phyloP scores from a whole-genome alignment of 2,797 vertebrate genomes.

The Acanthiza pusilla region DNA sequence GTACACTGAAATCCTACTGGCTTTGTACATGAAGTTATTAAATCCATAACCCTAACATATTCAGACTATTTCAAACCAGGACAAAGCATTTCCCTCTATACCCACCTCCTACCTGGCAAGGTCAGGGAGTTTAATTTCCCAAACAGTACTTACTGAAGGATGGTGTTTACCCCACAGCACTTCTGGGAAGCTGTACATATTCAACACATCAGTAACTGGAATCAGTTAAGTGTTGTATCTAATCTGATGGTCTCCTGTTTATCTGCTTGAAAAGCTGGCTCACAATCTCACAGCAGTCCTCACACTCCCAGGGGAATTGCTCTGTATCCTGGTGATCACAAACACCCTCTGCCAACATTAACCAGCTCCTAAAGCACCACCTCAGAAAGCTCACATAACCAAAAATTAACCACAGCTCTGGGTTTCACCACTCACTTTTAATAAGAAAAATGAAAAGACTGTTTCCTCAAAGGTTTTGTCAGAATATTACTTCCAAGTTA shows the following conservation, averaged over 20 bases:
- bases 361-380: neutral
- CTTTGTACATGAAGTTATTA: neutral
- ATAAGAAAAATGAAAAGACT: neutral
- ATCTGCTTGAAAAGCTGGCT: neutral
- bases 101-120: neutral
- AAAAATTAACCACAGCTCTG: neutral
- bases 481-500: neutral
- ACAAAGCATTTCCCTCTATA: neutral
- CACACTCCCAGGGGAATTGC: neutral
- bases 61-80: neutral
- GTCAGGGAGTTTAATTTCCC: neutral
- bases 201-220: neutral
- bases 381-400: neutral
- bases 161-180: neutral
- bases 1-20: neutral
- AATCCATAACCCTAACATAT: neutral
- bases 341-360: neutral
- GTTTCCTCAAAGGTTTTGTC: neutral
- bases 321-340: neutral
- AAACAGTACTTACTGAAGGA: neutral
- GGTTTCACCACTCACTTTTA: neutral
- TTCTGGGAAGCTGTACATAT: slow-evolving; percentile 4
- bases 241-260: neutral
- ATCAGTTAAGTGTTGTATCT: neutral
- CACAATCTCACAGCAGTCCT: neutral